phyloP scores from a whole-genome alignment of 2,113 vertebrate genomes.

The Campylomormyrus numenius region DNA sequence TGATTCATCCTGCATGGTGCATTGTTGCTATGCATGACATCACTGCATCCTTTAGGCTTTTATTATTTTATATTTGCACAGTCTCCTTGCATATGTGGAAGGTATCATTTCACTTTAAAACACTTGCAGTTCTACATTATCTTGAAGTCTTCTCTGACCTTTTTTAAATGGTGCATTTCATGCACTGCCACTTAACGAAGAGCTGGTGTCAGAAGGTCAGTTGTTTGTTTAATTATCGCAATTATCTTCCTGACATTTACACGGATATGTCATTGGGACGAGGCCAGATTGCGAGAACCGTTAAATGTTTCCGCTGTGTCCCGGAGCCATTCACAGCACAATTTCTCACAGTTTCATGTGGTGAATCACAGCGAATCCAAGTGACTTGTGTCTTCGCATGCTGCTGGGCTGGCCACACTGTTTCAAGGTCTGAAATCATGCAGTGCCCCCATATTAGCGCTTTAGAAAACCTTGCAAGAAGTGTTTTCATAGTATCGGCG shows the following conservation, averaged over 20 bases:
- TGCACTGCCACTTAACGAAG: background rate
- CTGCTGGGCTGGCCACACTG: background rate
- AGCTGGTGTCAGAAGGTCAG: no score
- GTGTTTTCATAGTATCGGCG: background rate
- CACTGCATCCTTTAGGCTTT: background rate
- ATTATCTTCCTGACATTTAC: background rate
- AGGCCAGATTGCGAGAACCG: background rate
- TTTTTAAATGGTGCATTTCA: background rate
- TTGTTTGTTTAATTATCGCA: background rate
- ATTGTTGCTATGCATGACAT: background rate
- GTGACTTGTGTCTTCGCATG: background rate
- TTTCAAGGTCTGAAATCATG: background rate
- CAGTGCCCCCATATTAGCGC: background rate
- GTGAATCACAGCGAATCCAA: background rate
- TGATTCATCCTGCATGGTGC: background rate
- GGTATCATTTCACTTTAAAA: background rate
- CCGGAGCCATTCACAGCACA: background rate
- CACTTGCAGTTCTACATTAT: background rate
- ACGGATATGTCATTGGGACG: background rate
- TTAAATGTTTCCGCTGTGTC: background rate
- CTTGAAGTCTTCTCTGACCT: background rate
- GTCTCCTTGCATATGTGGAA: background rate
- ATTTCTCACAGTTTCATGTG: conserved; percentile 1
- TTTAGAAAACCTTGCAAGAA: background rate
- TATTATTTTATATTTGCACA: background rate